A percentile compares a stretch with the other conserved stretches of the same genome.
These are phyloP conservation scores for Amyelois transitella DNA, from an alignment of 1,140 invertebrate genomes.

Conservation along the genomic window DNA sequence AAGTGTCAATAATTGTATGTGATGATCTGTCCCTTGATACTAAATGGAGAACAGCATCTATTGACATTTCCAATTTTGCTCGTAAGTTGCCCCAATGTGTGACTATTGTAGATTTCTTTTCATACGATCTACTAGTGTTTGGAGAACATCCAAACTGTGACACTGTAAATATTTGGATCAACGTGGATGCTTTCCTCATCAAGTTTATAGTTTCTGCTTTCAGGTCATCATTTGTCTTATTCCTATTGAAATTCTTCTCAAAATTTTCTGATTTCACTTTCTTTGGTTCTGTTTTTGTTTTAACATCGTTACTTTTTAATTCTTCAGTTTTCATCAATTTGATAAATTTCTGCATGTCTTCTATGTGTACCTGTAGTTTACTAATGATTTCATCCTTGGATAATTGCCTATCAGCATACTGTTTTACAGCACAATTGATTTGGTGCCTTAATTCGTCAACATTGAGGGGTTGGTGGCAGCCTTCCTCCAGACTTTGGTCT, in stretches of 20 bases:
- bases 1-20: conserved; percentile 61
- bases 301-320: conserved; percentile 77
- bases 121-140: conserved; percentile 95
- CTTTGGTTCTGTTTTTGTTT: conserved; percentile 75
- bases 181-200: conserved; percentile 90
- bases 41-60: conserved; percentile 84
- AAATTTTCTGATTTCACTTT: conserved; percentile 75
- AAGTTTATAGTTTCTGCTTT: conserved; percentile 81
- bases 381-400: conserved; percentile 90
- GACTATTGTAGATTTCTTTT: conserved; percentile 77
- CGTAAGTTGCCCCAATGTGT: conserved; percentile 96
- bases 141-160: conserved; percentile 95
- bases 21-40: conserved; percentile 72
- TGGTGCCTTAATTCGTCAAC: conserved; percentile 78
- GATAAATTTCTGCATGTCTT: conserved; percentile 97
- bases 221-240: conserved; percentile 59
- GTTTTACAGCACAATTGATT: conserved; percentile 78
- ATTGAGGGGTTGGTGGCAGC: conserved; percentile 79
- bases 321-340: conserved; percentile 93
- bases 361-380: conserved; percentile 97
- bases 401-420: conserved; percentile 95
- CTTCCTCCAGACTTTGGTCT: conserved; percentile 80
- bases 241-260: conserved; percentile 76
- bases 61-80: conserved; percentile 93
- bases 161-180: conserved; percentile 94